Conservation (phyloP, 2,113 vertebrate species). For the Ivindomyrus marchei region DNA sequence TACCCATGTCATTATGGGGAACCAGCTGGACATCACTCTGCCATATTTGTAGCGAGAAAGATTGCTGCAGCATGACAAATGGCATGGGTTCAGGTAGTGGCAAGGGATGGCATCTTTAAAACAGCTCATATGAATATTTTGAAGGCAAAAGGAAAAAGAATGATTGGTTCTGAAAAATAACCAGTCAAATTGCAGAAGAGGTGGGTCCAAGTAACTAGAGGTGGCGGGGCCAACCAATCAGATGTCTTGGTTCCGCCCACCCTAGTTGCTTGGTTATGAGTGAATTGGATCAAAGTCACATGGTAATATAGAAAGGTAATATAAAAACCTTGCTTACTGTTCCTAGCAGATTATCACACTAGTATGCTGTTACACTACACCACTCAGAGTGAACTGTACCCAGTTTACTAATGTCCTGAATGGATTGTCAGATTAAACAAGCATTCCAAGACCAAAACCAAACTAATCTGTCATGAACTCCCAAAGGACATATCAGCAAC, state of each 20-base stretch:
- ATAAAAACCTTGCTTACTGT: neutral
- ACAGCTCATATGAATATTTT: neutral
- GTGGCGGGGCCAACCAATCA: neutral
- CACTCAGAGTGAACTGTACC: neutral
- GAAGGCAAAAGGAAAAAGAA: neutral
- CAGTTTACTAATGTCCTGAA: neutral
- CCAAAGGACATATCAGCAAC: neutral
- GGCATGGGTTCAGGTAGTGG: neutral
- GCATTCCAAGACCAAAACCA: neutral
- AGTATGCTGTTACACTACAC: neutral
- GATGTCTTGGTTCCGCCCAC: neutral
- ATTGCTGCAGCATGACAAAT: neutral
- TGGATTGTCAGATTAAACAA: neutral
- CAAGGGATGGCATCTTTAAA: neutral
- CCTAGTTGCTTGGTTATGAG: neutral
- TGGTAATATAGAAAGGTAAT: neutral
- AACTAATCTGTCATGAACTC: neutral
- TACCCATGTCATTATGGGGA: neutral
- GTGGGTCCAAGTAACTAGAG: neutral
- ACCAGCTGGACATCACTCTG: neutral
- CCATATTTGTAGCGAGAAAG: neutral
- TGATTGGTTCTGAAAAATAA: neutral
- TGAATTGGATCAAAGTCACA: neutral
- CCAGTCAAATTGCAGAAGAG: neutral
- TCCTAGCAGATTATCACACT: neutral